These are phyloP conservation scores for Phaethon lepturus DNA, from an alignment of 2,113 vertebrate genomes.

Conservation along the genomic window DNA sequence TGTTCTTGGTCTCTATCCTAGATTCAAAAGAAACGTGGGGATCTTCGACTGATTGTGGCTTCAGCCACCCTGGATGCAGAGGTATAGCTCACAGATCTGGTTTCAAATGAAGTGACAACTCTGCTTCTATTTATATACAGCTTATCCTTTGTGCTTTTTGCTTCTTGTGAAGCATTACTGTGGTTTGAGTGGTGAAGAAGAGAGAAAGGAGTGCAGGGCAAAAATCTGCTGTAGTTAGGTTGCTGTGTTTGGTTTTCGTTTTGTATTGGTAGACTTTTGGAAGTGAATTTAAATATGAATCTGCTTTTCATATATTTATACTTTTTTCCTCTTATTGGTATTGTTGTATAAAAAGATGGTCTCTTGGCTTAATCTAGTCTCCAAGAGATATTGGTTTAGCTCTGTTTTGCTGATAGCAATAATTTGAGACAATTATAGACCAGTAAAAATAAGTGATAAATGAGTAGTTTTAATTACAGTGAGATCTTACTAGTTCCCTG, in stretches of 20 bases:
- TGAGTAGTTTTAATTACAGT: not conserved
- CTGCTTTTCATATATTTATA: not conserved
- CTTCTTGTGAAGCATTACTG: not conserved
- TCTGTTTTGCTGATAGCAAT: not conserved
- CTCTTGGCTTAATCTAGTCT: not conserved
- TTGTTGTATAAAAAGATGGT: not conserved
- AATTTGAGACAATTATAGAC: not conserved
- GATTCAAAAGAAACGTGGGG: constrained; percentile 96
- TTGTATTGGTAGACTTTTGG: not conserved
- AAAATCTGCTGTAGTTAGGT: not conserved
- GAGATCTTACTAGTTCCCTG: not conserved
- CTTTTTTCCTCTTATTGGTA: not conserved
- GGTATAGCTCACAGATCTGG: constrained; percentile 71
- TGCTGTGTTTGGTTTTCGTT: not conserved
- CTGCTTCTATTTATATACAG: not conserved
- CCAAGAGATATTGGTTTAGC: not conserved
- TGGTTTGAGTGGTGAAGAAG: not conserved
- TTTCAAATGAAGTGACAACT: not conserved
- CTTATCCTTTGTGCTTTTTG: not conserved
- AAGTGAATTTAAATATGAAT: not conserved
- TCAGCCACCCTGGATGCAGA: constrained; percentile 98
- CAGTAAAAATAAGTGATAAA: not conserved
- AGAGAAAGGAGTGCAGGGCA: not conserved
- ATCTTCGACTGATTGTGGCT: constrained; percentile 93
- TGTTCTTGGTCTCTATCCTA: constrained; percentile 55